phyloP scores from a whole-genome alignment of 2,888 invertebrate genomes.

The Bellardia bayeri region DNA sequence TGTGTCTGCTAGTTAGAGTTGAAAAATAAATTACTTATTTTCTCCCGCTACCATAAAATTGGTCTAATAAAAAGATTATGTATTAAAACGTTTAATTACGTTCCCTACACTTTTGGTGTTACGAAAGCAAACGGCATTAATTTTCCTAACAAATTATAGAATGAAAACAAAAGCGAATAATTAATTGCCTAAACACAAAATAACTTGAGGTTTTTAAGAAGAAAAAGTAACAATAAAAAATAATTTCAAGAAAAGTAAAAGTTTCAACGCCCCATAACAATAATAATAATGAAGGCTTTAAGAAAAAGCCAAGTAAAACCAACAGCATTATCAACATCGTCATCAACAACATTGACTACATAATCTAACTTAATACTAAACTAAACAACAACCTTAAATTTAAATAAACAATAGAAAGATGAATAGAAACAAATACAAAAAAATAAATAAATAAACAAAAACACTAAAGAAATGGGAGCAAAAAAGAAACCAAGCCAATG shows the following conservation, averaged over 20 bases:
- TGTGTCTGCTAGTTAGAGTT: neutral
- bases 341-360: constrained; percentile 1
- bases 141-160: constrained; percentile 33
- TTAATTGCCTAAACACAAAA: constrained; percentile 10
- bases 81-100: neutral
- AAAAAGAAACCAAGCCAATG: constrained; percentile 2
- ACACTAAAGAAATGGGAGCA: neutral
- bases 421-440: neutral
- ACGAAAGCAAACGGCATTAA: constrained; percentile 9
- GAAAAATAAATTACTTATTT: neutral
- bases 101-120: neutral
- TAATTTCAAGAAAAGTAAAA: constrained; percentile 62
- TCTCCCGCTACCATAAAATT: neutral
- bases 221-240: constrained; percentile 5
- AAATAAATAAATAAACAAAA: neutral
- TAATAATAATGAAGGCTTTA: neutral
- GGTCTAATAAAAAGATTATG: neutral
- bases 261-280: constrained; percentile 51
- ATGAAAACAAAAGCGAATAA: constrained; percentile 21
- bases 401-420: neutral
- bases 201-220: neutral
- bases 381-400: neutral
- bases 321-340: constrained; percentile 3
- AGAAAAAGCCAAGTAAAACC: neutral
- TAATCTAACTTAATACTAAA: constrained; percentile 11